Conservation (phyloP, 2,113 vertebrate genomes). For the Thalassarche chlororhynchos region DNA sequence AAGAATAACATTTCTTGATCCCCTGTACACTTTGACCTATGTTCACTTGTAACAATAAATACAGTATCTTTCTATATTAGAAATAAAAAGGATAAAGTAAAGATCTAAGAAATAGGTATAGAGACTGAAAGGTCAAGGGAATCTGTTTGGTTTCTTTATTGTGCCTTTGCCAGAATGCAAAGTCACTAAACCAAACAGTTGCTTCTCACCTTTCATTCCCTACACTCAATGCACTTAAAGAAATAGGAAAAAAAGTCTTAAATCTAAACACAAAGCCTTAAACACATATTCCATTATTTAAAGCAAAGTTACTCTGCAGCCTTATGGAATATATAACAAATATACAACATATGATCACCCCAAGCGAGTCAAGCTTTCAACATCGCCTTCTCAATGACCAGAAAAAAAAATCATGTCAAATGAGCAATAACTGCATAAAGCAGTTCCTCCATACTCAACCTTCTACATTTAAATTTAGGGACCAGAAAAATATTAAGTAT, state of each 20-base stretch:
- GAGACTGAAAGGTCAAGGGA: conserved; percentile 92
- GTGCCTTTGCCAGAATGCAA: conserved; percentile 84
- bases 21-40: conserved; percentile 92
- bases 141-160: conserved; percentile 87
- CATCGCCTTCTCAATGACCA: conserved; percentile 64
- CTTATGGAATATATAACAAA: conserved; percentile 95
- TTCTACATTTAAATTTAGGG: conserved; percentile 72
- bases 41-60: conserved; percentile 76
- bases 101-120: conserved; percentile 81
- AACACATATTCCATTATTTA: conserved; percentile 83
- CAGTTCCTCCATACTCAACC: conserved; percentile 69
- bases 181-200: conserved; percentile 92
- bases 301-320: conserved; percentile 97
- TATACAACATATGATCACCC: conserved; percentile 75
- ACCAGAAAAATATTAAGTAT: conserved; percentile 74
- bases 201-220: conserved; percentile 91
- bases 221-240: conserved; percentile 79
- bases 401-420: conserved; percentile 72
- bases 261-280: conserved; percentile 92
- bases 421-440: conserved; percentile 74
- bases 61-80: conserved; percentile 82
- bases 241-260: conserved; percentile 81
- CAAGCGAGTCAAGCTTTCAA: conserved; percentile 74
- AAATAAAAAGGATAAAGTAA: conserved; percentile 80
- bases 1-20: conserved; percentile 88